Evolutionary conservation across 2,797 vertebrate genomes (phyloP).

Genomic region (Bryconaethiops microstoma): DNA sequence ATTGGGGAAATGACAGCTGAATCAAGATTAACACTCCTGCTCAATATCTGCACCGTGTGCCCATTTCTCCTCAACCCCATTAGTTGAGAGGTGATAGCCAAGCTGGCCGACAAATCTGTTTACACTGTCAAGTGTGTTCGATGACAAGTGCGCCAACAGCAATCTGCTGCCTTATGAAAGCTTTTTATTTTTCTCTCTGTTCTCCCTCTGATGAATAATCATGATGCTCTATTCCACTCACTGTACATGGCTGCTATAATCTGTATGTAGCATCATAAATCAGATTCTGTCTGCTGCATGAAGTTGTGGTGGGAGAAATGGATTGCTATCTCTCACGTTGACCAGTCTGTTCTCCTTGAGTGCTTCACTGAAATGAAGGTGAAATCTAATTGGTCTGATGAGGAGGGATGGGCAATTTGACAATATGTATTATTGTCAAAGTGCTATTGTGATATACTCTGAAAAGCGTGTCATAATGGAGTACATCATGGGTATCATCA

Average conservation of each 20-base stretch:
- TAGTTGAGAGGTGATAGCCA: conserved; percentile 65
- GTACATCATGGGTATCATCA: neutral
- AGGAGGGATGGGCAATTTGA: neutral
- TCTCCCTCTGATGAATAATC: conserved; percentile 54
- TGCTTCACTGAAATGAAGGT: conserved; percentile 9
- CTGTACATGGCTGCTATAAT: conserved; percentile 31
- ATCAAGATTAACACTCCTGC: conserved; percentile 71
- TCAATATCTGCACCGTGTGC: conserved; percentile 62
- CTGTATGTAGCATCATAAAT: conserved; percentile 39
- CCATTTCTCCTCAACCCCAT: conserved; percentile 64
- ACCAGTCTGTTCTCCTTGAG: conserved; percentile 5
- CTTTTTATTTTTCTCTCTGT: conserved; percentile 57
- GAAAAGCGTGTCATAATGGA: no score
- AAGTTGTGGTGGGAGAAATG: conserved; percentile 2
- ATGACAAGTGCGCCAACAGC: conserved; percentile 51
- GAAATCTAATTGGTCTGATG: conserved; percentile 2
- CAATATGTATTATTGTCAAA: neutral
- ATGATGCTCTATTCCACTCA: conserved; percentile 39
- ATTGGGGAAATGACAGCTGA: conserved; percentile 75
- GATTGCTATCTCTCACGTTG: conserved; percentile 17
- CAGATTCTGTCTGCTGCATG: conserved; percentile 32
- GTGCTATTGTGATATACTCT: neutral
- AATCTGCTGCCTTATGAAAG: conserved; percentile 57
- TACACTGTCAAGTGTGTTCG: conserved; percentile 55
- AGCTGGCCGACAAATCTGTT: conserved; percentile 58